A percentile compares a stretch with the other conserved stretches of the same genome.
phyloP scores from a whole-genome alignment of 2,113 vertebrate genomes.

The Leptosomus discolor region DNA sequence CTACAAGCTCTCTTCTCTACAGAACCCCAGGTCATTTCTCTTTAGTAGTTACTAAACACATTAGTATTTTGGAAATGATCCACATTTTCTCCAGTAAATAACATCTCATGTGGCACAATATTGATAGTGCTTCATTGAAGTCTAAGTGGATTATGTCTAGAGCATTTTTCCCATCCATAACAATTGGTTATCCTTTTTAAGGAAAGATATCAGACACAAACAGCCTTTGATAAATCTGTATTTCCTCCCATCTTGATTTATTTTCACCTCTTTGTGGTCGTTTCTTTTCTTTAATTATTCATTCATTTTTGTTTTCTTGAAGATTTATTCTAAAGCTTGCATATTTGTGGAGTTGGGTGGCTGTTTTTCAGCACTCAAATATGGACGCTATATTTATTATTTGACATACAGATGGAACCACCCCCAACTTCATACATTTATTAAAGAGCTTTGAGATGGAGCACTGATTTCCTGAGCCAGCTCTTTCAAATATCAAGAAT shows the following conservation, averaged over 20 bases:
- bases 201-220: slow-evolving; percentile 26
- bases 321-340: slow-evolving; percentile 30
- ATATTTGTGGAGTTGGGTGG: neutral
- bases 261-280: slow-evolving; percentile 13
- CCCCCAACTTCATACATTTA: slow-evolving; percentile 50
- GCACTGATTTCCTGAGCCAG: slow-evolving; percentile 37
- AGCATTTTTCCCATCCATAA: slow-evolving; percentile 30
- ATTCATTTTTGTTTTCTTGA: neutral
- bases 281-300: slow-evolving; percentile 47
- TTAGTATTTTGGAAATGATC: slow-evolving; percentile 46
- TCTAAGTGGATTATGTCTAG: slow-evolving; percentile 51
- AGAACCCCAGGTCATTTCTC: slow-evolving; percentile 26
- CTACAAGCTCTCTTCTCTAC: neutral
- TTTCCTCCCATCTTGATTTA: slow-evolving; percentile 44
- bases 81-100: slow-evolving; percentile 40
- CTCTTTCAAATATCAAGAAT: slow-evolving; percentile 43
- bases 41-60: slow-evolving; percentile 6
- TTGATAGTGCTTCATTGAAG: slow-evolving; percentile 50
- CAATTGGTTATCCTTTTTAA: slow-evolving; percentile 33
- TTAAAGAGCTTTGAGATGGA: slow-evolving; percentile 44
- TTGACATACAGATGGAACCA: slow-evolving; percentile 41
- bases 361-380: slow-evolving; percentile 5
- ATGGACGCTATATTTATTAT: slow-evolving; percentile 21
- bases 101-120: slow-evolving; percentile 43
- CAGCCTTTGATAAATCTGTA: slow-evolving; percentile 37